These are phyloP conservation scores for Drosophila pseudoobscura DNA, from an alignment of 1,140 invertebrate species.

Conservation along the genomic window DNA sequence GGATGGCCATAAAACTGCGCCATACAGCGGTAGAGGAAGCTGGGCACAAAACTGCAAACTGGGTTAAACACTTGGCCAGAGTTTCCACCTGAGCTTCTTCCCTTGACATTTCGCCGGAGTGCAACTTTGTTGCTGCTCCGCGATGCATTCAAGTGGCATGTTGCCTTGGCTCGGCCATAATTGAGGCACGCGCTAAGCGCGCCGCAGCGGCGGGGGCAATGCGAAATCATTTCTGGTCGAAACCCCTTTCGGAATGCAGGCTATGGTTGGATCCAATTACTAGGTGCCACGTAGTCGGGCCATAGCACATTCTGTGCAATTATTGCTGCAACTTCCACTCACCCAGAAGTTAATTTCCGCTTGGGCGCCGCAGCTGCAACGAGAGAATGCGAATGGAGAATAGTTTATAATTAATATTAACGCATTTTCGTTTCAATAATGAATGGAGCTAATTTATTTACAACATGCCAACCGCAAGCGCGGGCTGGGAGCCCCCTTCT, in stretches of 20 bases:
- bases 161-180: slow-evolving; percentile 54
- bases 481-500: neutral
- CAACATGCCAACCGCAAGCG: slow-evolving; percentile 22
- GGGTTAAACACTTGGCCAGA: slow-evolving; percentile 73
- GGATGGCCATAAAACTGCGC: slow-evolving; percentile 39
- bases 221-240: slow-evolving; percentile 37
- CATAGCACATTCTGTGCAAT: slow-evolving; percentile 24
- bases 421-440: slow-evolving; percentile 67
- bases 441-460: slow-evolving; percentile 73
- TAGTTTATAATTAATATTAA: slow-evolving; percentile 65
- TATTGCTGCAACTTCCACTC: slow-evolving; percentile 38
- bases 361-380: slow-evolving; percentile 45
- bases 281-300: slow-evolving; percentile 20
- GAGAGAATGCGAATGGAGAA: slow-evolving; percentile 28
- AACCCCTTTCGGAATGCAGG: slow-evolving; percentile 29
- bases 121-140: slow-evolving; percentile 40
- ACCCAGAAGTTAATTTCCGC: slow-evolving; percentile 49
- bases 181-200: slow-evolving; percentile 66
- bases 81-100: slow-evolving; percentile 36
- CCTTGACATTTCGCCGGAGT: slow-evolving; percentile 69
- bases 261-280: slow-evolving; percentile 11
- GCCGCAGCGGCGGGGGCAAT: slow-evolving; percentile 19
- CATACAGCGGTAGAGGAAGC: neutral
- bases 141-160: slow-evolving; percentile 57
- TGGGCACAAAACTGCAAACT: slow-evolving; percentile 57